Percentiles rank a stretch among this genome's conserved stretches.
These are phyloP conservation scores for Rhagophthalmus giganteus DNA, from an alignment of 2,888 invertebrate genomes.

Conservation along the genomic window DNA sequence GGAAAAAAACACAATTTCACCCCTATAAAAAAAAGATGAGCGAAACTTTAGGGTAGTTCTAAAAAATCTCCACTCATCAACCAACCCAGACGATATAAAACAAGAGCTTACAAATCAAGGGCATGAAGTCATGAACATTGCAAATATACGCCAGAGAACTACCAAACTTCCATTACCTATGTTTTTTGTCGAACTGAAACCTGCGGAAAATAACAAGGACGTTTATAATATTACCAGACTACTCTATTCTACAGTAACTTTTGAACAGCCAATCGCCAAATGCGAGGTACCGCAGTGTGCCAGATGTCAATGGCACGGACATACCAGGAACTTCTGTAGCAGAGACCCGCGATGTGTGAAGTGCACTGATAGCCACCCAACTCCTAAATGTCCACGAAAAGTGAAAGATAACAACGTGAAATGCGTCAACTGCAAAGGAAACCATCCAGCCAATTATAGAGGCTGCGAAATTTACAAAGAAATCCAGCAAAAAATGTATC, in stretches of 20 bases:
- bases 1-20: conserved; percentile 10
- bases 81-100: conserved; percentile 1
- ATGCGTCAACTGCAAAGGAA: conserved; percentile 1
- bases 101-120: conserved; percentile 3
- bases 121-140: conserved; percentile 2
- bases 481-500: conserved; percentile 2
- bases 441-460: conserved; percentile 4
- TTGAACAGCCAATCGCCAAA: neutral
- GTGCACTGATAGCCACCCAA: neutral
- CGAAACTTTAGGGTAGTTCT: conserved; percentile 8
- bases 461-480: conserved; percentile 1
- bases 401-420: neutral
- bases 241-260: conserved; percentile 5
- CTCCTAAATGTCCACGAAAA: neutral
- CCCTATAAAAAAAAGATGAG: conserved; percentile 4
- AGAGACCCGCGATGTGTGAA: conserved; percentile 2
- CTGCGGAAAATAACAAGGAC: conserved; percentile 2
- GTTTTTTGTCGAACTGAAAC: conserved; percentile 4
- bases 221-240: conserved; percentile 12
- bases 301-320: neutral
- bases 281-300: conserved; percentile 1
- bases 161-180: conserved; percentile 6
- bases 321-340: conserved; percentile 1
- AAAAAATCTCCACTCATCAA: conserved; percentile 2
- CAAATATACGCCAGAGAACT: conserved; percentile 7